Evolutionary conservation across 2,797 vertebrate genomes (phyloP), one percentile per base, ranked within the genome.

Genomic region (Craterocephalus amniculus): DNA sequence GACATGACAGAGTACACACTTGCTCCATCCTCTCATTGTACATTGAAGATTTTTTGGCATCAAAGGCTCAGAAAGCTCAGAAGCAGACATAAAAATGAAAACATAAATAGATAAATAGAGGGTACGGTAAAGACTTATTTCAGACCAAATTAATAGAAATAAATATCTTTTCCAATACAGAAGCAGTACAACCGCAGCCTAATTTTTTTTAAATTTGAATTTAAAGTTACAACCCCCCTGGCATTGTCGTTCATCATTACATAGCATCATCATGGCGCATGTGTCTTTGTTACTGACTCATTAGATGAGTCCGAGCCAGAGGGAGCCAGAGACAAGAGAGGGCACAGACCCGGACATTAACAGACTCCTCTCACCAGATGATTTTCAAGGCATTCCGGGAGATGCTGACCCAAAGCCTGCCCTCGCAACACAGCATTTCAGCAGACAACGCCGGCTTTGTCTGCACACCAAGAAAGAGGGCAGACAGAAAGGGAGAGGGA

Each of bases 391-490:
- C 84, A 91, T 91, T 91, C 87, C 84, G 81, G 51, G 66, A 86
- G 81, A 88, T 65, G 40, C 78, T 89, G 87, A 89, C 79, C 87
- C 83, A 83, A 83, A 79, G 83, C 74, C 67, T 81, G 85, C 89
- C 86, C 85, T 76, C 74, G 45, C 85, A 89, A 80, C 82, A 5
- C 81, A 83, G 79, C 78, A 52, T 70, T 72, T 88, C 66, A 63
- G 69, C 70, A 76, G 80, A 93, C 91, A 92, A 93, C 74, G 60
- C 52, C 0, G 38, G 87, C 91, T 89, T 92, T 93, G 91, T 93
- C 74, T 83, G 74, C 69, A 48, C 74, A 40, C 31, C 65, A 65
- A 88, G 70, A 83, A 63, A 81, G 81, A 74, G 83, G 75, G 79
- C 70, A 81, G 79, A 79, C 77, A 70, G 74, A 83, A 27, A 79